phyloP scores from a whole-genome alignment of 1,140 invertebrate species.

The Chelonus insularis region DNA sequence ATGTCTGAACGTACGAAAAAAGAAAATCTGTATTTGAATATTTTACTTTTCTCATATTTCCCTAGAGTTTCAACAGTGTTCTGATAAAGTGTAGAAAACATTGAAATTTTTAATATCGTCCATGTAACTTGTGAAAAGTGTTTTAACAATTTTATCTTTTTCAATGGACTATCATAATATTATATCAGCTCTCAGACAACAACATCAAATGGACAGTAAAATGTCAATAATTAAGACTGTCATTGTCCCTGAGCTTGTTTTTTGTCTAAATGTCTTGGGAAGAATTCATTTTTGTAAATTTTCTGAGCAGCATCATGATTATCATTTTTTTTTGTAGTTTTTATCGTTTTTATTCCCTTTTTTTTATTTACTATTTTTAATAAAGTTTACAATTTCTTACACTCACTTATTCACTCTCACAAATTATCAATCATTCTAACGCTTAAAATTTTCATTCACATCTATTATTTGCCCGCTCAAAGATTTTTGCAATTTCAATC shows the following conservation, averaged over 20 bases:
- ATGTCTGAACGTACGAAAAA: constrained; percentile 45
- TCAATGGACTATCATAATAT: constrained; percentile 29
- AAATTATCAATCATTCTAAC: too few species aligned
- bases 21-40: constrained; percentile 10
- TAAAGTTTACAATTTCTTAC: constrained; percentile 14
- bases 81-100: background rate
- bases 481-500: constrained; percentile 29
- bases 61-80: background rate
- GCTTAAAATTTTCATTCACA: background rate
- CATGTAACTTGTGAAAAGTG: background rate
- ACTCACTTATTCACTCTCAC: background rate
- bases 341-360: background rate
- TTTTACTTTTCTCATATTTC: too few species aligned
- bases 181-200: background rate
- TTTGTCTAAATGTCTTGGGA: constrained; percentile 41
- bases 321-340: background rate
- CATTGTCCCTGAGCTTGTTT: background rate
- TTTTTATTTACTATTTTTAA: constrained; percentile 19
- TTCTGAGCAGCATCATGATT: constrained; percentile 50
- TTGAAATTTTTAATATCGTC: background rate
- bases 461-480: background rate
- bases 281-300: constrained; percentile 53
- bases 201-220: background rate
- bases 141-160: background rate
- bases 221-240: background rate